These are phyloP conservation scores for Chelmon rostratus DNA, from an alignment of 2,797 vertebrate genomes.

Conservation along the genomic window DNA sequence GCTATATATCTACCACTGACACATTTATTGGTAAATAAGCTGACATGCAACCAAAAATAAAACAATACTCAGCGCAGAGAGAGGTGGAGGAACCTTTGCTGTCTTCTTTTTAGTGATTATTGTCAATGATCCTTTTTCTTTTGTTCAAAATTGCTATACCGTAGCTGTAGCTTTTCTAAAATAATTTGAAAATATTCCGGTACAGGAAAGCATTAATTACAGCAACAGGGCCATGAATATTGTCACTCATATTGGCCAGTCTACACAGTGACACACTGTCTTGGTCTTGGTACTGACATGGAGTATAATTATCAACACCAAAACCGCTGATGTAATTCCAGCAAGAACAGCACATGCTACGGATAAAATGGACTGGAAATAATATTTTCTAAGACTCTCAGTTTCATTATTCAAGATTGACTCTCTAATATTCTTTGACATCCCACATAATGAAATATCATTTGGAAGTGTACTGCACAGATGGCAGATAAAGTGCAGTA, in stretches of 20 bases:
- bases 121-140: not conserved
- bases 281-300: not conserved
- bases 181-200: not conserved
- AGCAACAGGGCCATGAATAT: not conserved
- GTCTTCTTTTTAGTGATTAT: not conserved
- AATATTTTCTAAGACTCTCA: slow-evolving; percentile 18
- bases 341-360: slow-evolving; percentile 4
- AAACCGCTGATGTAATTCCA: not conserved
- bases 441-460: slow-evolving; percentile 60
- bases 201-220: not conserved
- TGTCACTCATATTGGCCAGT: not conserved
- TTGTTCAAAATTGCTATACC: not conserved
- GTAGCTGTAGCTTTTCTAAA: not conserved
- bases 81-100: not conserved
- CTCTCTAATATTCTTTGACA: slow-evolving; percentile 50
- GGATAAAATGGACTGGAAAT: slow-evolving; percentile 19
- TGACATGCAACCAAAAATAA: not conserved
- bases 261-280: not conserved
- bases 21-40: not conserved
- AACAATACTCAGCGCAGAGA: not conserved
- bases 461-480: slow-evolving; percentile 68
- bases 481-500: slow-evolving; percentile 69
- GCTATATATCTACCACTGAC: not conserved
- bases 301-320: not conserved
- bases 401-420: slow-evolving; percentile 36